Evolutionary conservation across 2,113 vertebrate genomes (phyloP).

Genomic region (Emydocephalus ijimae): DNA sequence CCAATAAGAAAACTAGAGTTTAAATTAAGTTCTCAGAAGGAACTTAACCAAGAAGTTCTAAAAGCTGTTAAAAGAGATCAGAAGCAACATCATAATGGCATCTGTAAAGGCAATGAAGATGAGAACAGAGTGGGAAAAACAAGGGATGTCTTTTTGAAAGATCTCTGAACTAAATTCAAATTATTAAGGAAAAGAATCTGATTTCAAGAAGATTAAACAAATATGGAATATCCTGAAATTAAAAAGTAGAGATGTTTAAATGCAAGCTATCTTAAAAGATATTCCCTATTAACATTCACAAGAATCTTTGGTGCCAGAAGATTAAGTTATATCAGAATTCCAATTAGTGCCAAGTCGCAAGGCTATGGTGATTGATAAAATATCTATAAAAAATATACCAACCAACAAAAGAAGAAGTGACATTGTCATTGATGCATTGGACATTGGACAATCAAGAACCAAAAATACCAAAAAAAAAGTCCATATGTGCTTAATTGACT

Average conservation of each 20-base stretch:
- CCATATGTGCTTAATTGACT: background rate
- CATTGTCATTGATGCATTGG: background rate
- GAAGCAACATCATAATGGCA: background rate
- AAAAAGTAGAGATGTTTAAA: background rate
- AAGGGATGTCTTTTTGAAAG: background rate
- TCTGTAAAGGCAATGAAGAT: background rate
- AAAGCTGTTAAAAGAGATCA: background rate
- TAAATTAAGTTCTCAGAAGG: background rate
- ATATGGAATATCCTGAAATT: background rate
- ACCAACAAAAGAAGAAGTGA: background rate
- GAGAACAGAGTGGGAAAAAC: background rate
- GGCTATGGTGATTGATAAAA: background rate
- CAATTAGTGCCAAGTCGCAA: background rate
- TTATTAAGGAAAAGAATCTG: background rate
- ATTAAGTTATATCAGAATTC: background rate
- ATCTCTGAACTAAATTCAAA: background rate
- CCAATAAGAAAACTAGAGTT: background rate
- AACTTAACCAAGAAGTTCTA: background rate
- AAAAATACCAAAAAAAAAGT: background rate
- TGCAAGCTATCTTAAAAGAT: background rate
- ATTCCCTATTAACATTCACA: background rate
- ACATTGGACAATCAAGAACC: background rate
- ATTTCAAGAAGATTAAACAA: background rate
- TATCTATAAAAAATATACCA: background rate
- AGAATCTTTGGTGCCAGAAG: background rate